Evolutionary conservation across 1,140 invertebrate species (phyloP).

Genomic region (Conopomorpha cramerella): DNA sequence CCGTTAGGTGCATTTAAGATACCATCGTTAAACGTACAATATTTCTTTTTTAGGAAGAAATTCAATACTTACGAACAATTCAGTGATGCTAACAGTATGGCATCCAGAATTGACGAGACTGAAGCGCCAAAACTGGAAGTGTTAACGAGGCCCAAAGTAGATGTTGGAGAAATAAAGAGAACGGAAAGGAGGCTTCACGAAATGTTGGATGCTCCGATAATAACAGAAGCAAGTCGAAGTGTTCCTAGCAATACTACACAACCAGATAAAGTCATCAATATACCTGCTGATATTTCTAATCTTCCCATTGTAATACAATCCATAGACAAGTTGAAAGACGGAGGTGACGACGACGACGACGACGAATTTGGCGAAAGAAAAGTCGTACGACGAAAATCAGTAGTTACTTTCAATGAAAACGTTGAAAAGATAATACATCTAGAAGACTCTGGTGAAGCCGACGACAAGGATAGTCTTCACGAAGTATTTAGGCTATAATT

Average conservation of each 20-base stretch:
- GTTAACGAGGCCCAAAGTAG: slow-evolving; percentile 19
- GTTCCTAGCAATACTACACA: too few relatives aligned
- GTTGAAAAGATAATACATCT: slow-evolving; percentile 52
- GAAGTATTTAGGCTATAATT: neutral
- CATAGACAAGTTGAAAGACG: slow-evolving; percentile 43
- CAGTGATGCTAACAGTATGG: slow-evolving; percentile 29
- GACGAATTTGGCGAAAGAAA: slow-evolving; percentile 42
- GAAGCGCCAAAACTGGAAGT: slow-evolving; percentile 16
- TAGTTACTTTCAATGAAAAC: slow-evolving; percentile 51
- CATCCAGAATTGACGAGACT: slow-evolving; percentile 20
- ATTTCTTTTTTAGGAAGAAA: slow-evolving; percentile 24
- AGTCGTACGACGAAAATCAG: slow-evolving; percentile 25
- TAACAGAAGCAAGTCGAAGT: too few relatives aligned
- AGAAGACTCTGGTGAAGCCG: slow-evolving; percentile 14
- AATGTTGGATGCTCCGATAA: slow-evolving; percentile 16
- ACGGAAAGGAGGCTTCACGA: slow-evolving; percentile 42
- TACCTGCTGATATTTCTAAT: too few relatives aligned
- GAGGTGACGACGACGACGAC: slow-evolving; percentile 24
- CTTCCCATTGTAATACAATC: slow-evolving; percentile 38
- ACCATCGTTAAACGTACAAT: slow-evolving; percentile 2
- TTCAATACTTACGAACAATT: slow-evolving; percentile 28
- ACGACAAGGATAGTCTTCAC: neutral
- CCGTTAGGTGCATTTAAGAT: slow-evolving; percentile 6
- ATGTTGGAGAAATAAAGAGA: slow-evolving; percentile 33
- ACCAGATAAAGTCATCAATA: too few relatives aligned